Conservation (phyloP, 1,140 invertebrate genomes). For the Asobara japonica region DNA sequence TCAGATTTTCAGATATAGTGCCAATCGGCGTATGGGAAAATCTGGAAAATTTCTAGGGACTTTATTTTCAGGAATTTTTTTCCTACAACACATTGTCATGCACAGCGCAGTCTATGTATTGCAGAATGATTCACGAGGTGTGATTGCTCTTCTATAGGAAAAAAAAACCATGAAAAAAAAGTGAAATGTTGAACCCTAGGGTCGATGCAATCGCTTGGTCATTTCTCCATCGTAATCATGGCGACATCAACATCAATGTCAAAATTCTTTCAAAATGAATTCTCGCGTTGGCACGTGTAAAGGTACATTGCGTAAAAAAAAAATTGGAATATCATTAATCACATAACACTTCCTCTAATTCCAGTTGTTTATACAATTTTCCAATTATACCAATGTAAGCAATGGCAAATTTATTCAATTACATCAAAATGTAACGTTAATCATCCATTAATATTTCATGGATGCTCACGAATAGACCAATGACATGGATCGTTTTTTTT, state of each 20-base stretch:
- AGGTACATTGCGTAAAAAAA: not conserved
- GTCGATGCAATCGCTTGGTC: not conserved
- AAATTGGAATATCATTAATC: not conserved
- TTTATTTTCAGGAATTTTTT: too few species aligned
- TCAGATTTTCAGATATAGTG: too few species aligned
- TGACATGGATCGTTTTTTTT: constrained; percentile 6
- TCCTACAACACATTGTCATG: too few species aligned
- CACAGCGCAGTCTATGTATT: too few species aligned
- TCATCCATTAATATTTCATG: not conserved
- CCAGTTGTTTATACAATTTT: too few species aligned
- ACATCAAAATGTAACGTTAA: not conserved
- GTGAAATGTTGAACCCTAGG: not conserved
- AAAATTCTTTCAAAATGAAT: not conserved
- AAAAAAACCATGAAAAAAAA: not conserved
- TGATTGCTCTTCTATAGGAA: too few species aligned
- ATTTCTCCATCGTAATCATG: not conserved
- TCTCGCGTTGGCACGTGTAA: not conserved
- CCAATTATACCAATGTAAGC: too few species aligned
- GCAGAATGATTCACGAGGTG: too few species aligned
- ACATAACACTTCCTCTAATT: not conserved
- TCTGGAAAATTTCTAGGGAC: too few species aligned
- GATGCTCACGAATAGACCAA: not conserved
- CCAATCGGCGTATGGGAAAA: too few species aligned
- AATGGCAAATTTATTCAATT: too few species aligned
- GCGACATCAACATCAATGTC: constrained; percentile 1